Base-by-base conservation (phyloP, 2,113 vertebrate species). In the Caloenas nicobarica region DNA sequence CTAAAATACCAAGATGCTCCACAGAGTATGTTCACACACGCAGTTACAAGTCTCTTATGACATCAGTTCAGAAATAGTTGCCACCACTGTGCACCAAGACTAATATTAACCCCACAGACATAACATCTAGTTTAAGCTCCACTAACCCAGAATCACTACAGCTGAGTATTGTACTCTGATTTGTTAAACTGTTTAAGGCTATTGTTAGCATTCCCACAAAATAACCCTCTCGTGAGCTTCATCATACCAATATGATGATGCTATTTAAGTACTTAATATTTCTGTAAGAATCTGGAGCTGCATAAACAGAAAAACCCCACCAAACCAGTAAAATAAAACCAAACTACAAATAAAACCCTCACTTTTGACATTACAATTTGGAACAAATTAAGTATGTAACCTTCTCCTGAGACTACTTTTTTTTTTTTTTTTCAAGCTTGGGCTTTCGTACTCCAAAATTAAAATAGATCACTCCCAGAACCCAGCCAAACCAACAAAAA, bases 401-500 rank as follows among this genome's bases (percentile, higher is more conserved):
- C 17, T 93, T 96, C 86, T 82, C 80, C 76, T 50, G 86, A 79
- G 79, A 80, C 33, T 66, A 29, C 76, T 81, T 50, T 12, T 15
- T 91, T 29, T 80, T 80, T 38, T 38, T 50, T 66, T 96, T 95
- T 82, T 83, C 69, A 71, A 93, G 90, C 83, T 65, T 70, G 77
- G 81, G 78, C 40, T 81, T 66, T 91, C 83, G 91, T 85, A 23
- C 54, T 81, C 66, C 91, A 97, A 82, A 97, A 95, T 89, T 91
- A 93, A 96, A 97, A 95, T 31, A 81, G 57, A 88, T 95, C 53
- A 36, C 85, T 38, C 3, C 6, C 87, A 83, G 60, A 93, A 60
- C 61, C 60, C 94, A 91, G 95, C 88, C 95, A 96, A 95, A 76
- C 61, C 84, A 73, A 62, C 71, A 94, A 85, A 95, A 91, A 86